Percentiles rank a stretch among this genome's conserved stretches.
phyloP scores from a whole-genome alignment of 1,140 invertebrate genomes.

The Sipha flava region DNA sequence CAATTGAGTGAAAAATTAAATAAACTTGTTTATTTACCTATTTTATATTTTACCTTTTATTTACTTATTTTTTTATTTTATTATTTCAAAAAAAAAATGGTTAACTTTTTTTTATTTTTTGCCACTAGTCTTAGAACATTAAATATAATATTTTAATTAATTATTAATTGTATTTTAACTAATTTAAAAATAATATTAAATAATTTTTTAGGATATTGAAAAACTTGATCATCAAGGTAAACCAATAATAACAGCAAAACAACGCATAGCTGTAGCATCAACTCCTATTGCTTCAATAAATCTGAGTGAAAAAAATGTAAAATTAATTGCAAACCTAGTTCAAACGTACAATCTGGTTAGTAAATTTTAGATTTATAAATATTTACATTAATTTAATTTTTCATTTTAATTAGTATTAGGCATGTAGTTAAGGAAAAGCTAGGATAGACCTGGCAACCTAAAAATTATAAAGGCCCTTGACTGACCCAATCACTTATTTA shows the following conservation, averaged over 20 bases:
- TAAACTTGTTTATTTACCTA: too few species aligned
- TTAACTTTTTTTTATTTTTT: not conserved
- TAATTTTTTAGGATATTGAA: constrained; percentile 20
- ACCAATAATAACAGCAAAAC: not conserved
- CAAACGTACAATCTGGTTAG: constrained; percentile 25
- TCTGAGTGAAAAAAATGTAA: constrained; percentile 4
- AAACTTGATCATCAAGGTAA: constrained; percentile 29
- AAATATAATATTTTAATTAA: too few species aligned
- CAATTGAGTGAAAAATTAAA: not conserved
- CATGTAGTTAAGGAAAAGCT: too few species aligned
- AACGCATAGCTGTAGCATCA: not conserved
- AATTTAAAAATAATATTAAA: too few species aligned
- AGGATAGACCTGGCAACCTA: too few species aligned
- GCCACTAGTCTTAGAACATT: too few species aligned
- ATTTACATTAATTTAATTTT: not conserved
- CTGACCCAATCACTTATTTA: too few species aligned
- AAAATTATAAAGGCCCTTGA: too few species aligned
- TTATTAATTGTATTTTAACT: too few species aligned
- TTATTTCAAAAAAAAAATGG: not conserved
- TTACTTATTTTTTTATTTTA: too few species aligned
- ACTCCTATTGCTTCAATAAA: constrained; percentile 21
- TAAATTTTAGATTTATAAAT: not conserved
- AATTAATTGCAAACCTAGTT: constrained; percentile 19
- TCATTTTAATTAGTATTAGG: too few species aligned
- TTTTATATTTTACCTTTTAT: too few species aligned